These are phyloP conservation scores for Schizopygopsis malacanthus DNA, from an alignment of 2,797 vertebrate genomes.

Conservation along the genomic window DNA sequence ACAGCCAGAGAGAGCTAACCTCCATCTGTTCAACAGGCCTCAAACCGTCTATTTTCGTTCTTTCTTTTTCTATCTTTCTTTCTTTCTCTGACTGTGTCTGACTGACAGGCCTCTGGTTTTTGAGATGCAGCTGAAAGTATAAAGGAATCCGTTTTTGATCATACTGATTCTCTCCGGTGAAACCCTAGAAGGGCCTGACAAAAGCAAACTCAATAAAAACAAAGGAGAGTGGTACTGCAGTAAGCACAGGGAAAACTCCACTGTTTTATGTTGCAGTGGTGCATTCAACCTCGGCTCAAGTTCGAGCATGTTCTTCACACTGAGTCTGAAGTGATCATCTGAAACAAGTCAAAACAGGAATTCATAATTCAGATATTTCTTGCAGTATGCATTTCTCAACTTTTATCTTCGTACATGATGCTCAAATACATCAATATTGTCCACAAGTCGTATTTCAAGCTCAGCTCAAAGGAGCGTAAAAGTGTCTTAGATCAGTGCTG, in stretches of 20 bases:
- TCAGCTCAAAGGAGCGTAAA: conserved; percentile 11
- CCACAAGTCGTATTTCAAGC: conserved; percentile 49
- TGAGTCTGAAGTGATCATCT: conserved; percentile 15
- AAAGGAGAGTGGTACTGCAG: conserved; percentile 34
- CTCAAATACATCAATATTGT: conserved; percentile 45
- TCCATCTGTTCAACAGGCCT: conserved; percentile 55
- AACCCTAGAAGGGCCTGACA: conserved; percentile 60
- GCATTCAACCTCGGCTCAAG: conserved; percentile 51
- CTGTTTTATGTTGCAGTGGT: conserved; percentile 45
- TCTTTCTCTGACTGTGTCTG: conserved; percentile 4
- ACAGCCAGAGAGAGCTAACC: conserved; percentile 41
- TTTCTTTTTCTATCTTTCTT: conserved; percentile 19
- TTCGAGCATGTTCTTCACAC: conserved; percentile 52
- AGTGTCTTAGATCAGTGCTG: conserved; percentile 48
- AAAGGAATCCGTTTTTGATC: conserved; percentile 56
- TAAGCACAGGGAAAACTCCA: conserved; percentile 48
- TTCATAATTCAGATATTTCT: conserved; percentile 44
- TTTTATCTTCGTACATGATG: conserved; percentile 14
- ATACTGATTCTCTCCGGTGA: conserved; percentile 52
- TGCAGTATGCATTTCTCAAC: conserved; percentile 36
- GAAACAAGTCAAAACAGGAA: conserved; percentile 57
- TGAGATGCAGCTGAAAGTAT: conserved; percentile 34
- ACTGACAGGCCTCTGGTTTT: conserved; percentile 42
- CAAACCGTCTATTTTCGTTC: conserved; percentile 20
- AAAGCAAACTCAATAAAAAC: conserved; percentile 52